Evolutionary conservation across 2,888 invertebrate genomes (phyloP).

Genomic region (Phyllotreta cruciferae): DNA sequence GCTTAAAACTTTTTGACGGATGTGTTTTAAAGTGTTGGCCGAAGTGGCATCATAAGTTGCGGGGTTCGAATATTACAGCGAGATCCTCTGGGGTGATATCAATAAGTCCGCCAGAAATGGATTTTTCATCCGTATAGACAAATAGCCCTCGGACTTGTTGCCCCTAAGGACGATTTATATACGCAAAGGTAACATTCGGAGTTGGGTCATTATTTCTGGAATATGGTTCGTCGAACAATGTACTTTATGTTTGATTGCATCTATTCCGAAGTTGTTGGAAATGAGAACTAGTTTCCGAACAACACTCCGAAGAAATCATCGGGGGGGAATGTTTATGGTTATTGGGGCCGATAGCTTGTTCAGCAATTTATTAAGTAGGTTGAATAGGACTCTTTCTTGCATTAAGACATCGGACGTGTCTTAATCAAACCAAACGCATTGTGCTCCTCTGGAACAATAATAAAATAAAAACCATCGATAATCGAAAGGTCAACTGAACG

Average conservation of each 20-base stretch:
- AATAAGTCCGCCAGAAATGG: conserved; percentile 63
- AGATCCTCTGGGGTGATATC: conserved; percentile 59
- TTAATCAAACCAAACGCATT: no score
- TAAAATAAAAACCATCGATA: background rate
- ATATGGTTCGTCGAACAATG: conserved; percentile 31
- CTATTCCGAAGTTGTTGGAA: conserved; percentile 13
- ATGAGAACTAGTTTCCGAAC: conserved; percentile 12
- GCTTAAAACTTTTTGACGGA: conserved; percentile 53
- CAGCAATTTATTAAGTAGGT: no score
- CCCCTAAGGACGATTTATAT: conserved; percentile 49
- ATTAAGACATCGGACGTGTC: no score
- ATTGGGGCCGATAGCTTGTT: background rate
- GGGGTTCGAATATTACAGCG: conserved; percentile 55
- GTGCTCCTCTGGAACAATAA: no score
- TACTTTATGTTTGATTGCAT: conserved; percentile 31
- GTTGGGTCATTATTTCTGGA: conserved; percentile 31
- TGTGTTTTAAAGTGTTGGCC: conserved; percentile 57
- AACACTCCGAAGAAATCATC: conserved; percentile 11
- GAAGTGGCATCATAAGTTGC: conserved; percentile 55
- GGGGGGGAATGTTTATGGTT: conserved; percentile 5
- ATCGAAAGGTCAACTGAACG: conserved; percentile 9
- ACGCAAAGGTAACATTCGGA: conserved; percentile 35
- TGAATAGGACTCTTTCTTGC: no score
- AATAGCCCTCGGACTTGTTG: conserved; percentile 58
- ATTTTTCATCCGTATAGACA: conserved; percentile 61